Conservation (phyloP, 2,113 vertebrate species). For the Ailuropoda melanoleuca region DNA sequence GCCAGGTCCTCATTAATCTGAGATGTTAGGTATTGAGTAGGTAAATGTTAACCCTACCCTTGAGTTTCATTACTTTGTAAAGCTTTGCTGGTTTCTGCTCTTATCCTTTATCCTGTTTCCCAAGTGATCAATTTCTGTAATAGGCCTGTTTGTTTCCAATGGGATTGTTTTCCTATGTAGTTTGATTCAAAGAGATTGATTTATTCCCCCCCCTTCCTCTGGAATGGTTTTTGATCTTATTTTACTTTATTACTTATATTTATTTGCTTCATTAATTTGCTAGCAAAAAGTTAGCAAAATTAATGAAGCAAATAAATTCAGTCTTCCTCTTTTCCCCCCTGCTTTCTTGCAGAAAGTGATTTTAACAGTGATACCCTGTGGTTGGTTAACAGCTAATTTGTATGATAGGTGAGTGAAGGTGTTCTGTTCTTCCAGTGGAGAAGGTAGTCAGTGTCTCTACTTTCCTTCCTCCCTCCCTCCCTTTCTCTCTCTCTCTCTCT, state of each 20-base stretch:
- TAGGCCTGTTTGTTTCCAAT: background rate
- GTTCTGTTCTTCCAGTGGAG: background rate
- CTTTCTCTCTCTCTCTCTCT: rapidly evolving
- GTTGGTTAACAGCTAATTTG: constrained; percentile 20
- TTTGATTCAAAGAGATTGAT: constrained; percentile 5
- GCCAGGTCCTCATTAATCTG: constrained; percentile 35
- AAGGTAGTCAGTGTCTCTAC: background rate
- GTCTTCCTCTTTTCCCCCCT: background rate
- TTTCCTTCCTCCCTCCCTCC: background rate
- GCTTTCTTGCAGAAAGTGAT: background rate
- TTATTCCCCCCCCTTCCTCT: background rate
- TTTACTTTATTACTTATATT: background rate
- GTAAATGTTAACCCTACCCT: background rate
- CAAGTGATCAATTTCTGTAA: constrained; percentile 56
- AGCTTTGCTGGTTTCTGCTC: constrained; percentile 25
- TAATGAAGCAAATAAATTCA: background rate
- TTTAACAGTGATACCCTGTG: background rate
- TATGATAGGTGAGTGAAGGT: background rate
- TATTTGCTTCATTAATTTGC: background rate
- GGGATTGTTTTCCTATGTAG: background rate
- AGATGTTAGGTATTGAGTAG: background rate
- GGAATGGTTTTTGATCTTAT: background rate
- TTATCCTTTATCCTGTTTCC: constrained; percentile 28
- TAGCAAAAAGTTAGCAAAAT: background rate
- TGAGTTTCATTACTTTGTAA: background rate